Base-by-base conservation (phyloP, 2,888 invertebrate genomes). In the Colostygia pectinataria region DNA sequence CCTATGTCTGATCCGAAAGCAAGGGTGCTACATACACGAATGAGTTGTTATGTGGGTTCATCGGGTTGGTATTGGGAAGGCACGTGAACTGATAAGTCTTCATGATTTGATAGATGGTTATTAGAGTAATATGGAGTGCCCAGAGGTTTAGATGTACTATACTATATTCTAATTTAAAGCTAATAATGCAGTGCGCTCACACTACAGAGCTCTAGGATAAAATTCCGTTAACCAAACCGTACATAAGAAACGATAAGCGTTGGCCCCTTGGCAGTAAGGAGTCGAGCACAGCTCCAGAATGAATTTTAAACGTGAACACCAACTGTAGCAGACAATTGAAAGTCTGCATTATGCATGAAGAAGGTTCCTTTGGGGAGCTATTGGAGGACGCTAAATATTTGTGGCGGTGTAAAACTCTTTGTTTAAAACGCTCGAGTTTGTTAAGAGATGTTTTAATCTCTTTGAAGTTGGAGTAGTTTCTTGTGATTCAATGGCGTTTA, bases 271-370 rank as follows among this genome's bases (percentile, higher is more conserved):
- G 55, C 63, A 65, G 64, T 65, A 54, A 61, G 51, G 29, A 55
- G 41, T 40, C 49, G 54, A 51, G 61, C 55, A 46, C 56, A 49
- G 63, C 62, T 67, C 64, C 62, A 66, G 66, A 77, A 80, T 77
- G 80, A 80, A 81, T 80, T 79, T 78, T 74, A 78, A 81, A 74
- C 61, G 63, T 55, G 61, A 57, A 61, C 65, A 43, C 46, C 48
- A 36, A 43, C 46, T 67, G 66, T 67, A 65, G 63, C 54, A 75
- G 80, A 83, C 82, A 82, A 82, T 83, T 83, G 83, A 77, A 81
- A 78, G 65, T 69, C 68, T 78, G 77, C 80, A 83, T 83, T 74
- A 83, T 82, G 79, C 80, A 83, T 81, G 74, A 71, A 77, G 61
- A 37, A 42, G 53, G 57, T 59, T 53, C 51, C 65, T 66, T 28